Percentiles rank a stretch among this genome's conserved stretches.
phyloP scores from a whole-genome alignment of 2,113 vertebrate genomes.

The Crotalus viridis region DNA sequence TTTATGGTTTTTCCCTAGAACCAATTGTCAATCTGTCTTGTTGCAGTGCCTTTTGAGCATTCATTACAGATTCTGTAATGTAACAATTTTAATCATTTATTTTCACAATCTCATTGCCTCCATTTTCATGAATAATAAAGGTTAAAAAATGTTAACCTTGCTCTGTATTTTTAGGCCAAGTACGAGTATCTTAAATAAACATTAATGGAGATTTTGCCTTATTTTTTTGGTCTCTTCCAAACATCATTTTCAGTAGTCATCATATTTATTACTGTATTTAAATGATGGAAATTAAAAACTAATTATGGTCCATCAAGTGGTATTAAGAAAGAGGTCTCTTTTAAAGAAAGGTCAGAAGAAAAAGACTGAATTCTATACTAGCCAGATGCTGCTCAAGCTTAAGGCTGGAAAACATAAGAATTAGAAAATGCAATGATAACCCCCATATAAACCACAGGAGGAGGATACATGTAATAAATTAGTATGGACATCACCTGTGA shows the following conservation, averaged over 20 bases:
- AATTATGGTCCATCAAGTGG: background rate
- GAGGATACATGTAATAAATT: background rate
- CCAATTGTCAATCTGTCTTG: background rate
- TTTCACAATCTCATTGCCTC: background rate
- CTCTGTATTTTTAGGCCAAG: background rate
- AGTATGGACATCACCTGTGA: constrained; percentile 70
- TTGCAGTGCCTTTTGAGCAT: background rate
- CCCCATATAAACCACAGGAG: background rate
- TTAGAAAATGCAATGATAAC: background rate
- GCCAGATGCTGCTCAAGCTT: background rate
- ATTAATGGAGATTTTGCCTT: background rate
- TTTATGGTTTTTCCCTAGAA: background rate
- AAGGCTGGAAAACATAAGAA: background rate
- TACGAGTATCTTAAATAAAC: background rate
- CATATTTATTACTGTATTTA: background rate
- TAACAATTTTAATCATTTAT: background rate
- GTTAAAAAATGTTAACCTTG: background rate
- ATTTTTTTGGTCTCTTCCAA: background rate
- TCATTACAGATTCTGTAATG: background rate
- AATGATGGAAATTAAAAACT: background rate
- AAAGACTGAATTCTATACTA: background rate
- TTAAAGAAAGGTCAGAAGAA: background rate
- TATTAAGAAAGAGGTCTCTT: background rate
- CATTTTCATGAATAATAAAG: background rate
- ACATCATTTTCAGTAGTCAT: background rate